These are phyloP conservation scores for Lynx canadensis DNA, from an alignment of 2,113 vertebrate species.

Conservation along the genomic window DNA sequence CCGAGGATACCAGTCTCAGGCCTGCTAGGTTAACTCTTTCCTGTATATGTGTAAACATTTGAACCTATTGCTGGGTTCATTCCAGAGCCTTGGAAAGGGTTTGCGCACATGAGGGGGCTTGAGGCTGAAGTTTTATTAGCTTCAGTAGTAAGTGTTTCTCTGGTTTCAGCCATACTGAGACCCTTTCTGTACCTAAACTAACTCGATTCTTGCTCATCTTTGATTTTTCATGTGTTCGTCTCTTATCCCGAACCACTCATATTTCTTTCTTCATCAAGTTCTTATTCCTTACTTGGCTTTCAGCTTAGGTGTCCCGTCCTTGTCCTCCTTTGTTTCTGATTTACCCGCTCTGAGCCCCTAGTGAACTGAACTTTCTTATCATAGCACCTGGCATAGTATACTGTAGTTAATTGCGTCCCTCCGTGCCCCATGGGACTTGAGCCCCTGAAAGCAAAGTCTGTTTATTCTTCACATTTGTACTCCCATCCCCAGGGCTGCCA, in stretches of 20 bases:
- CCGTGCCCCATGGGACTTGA: neutral
- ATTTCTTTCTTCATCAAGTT: neutral
- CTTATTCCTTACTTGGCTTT: neutral
- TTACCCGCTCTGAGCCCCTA: neutral
- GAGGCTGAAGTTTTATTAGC: neutral
- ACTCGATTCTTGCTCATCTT: neutral
- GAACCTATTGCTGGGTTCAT: neutral
- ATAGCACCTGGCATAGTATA: neutral
- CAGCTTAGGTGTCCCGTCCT: neutral
- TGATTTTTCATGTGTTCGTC: neutral
- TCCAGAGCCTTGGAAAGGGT: neutral
- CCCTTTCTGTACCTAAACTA: neutral
- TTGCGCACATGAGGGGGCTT: accelerated
- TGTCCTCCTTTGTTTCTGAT: neutral
- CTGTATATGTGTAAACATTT: neutral
- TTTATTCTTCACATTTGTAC: neutral
- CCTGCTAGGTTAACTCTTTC: neutral
- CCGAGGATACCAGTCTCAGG: too few species aligned
- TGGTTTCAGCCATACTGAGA: too few species aligned
- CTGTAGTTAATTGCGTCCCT: neutral
- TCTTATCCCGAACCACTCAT: neutral
- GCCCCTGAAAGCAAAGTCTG: neutral
- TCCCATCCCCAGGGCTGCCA: neutral
- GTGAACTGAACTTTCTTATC: neutral
- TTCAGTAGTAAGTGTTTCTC: neutral